Conservation (phyloP, 2,888 invertebrate species). For the Cylloceria caligata region DNA sequence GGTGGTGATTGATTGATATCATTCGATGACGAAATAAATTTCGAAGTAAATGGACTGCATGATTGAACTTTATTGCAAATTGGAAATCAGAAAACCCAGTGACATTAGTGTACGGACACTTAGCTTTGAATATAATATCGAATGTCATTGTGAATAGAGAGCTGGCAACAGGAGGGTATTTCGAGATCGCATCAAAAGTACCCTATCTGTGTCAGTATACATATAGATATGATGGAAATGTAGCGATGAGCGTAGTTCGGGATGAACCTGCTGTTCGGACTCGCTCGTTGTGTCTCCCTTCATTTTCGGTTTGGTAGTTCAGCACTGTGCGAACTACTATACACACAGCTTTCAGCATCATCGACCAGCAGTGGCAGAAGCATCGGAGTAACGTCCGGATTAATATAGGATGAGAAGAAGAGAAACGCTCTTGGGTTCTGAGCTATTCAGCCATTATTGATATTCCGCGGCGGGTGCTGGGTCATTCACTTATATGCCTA, state of each 20-base stretch:
- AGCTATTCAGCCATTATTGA: conserved; percentile 64
- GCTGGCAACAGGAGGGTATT: conserved; percentile 16
- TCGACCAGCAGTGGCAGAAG: conserved; percentile 20
- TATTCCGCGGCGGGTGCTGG: conserved; percentile 54
- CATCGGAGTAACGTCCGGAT: conserved; percentile 18
- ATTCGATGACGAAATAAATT: conserved; percentile 1
- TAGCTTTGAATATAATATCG: conserved; percentile 15
- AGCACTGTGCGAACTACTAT: background rate
- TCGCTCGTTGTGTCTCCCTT: conserved; percentile 30
- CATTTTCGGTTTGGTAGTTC: conserved; percentile 23
- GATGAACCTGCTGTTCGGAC: conserved; percentile 36
- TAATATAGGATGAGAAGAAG: conserved; percentile 52
- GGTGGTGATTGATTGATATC: background rate
- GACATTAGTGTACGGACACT: conserved; percentile 13
- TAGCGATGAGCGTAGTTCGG: conserved; percentile 44
- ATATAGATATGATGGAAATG: conserved; percentile 45
- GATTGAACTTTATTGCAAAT: conserved; percentile 2
- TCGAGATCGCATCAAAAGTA: conserved; percentile 19
- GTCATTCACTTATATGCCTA: conserved; percentile 63
- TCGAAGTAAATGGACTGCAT: background rate
- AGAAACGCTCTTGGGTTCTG: conserved; percentile 48
- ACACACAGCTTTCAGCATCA: conserved; percentile 22
- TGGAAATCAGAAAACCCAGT: background rate
- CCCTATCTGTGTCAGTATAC: background rate
- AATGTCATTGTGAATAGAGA: conserved; percentile 20